A percentile compares a stretch with the other conserved stretches of the same genome.
Conservation (phyloP, 2,888 invertebrate species). For the Asteroscopus sphinx region DNA sequence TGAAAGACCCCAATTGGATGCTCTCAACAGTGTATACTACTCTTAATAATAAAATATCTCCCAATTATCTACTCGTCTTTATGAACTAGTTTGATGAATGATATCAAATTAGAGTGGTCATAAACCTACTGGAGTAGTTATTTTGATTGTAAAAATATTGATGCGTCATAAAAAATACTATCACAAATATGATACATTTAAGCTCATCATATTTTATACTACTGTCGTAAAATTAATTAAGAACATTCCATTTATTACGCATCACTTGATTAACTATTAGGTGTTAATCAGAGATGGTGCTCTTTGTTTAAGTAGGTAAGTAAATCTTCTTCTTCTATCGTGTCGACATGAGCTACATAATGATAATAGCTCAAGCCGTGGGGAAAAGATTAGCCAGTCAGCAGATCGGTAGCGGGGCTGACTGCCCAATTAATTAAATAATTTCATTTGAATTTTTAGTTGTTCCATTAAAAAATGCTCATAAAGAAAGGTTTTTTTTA, state of each 20-base stretch:
- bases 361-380: no score
- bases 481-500: no score
- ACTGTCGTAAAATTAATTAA: constrained; percentile 48
- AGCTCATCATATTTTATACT: constrained; percentile 58
- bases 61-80: constrained; percentile 58
- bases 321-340: no score
- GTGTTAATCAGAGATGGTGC: no score
- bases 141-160: constrained; percentile 65
- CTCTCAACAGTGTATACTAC: constrained; percentile 14
- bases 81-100: constrained; percentile 61
- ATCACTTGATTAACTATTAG: constrained; percentile 40
- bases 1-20: background rate
- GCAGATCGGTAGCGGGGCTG: no score
- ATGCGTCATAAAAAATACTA: constrained; percentile 60
- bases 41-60: constrained; percentile 55
- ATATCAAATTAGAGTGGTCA: constrained; percentile 60
- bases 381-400: no score
- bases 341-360: no score
- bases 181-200: constrained; percentile 58
- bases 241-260: constrained; percentile 39
- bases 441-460: constrained; percentile 24
- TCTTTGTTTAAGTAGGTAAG: constrained; percentile 40
- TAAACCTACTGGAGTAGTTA: constrained; percentile 63
- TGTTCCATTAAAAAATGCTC: constrained; percentile 7
- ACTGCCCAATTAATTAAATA: no score